These are phyloP conservation scores for Pelobates fuscus DNA, from an alignment of 2,113 vertebrate species.

Conservation along the genomic window DNA sequence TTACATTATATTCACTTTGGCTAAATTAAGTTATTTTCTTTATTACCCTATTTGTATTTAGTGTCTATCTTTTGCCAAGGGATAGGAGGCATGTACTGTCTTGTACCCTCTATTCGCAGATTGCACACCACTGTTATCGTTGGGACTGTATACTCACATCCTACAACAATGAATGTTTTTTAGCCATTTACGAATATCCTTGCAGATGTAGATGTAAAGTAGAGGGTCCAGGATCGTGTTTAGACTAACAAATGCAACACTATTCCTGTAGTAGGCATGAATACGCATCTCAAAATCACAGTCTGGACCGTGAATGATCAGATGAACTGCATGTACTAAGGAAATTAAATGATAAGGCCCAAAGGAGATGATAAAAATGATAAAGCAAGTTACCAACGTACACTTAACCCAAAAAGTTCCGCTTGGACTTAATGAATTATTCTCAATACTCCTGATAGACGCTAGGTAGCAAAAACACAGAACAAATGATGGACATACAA, in stretches of 20 bases:
- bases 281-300: not conserved
- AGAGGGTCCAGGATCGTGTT: not conserved
- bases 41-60: too few species aligned
- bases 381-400: not conserved
- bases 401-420: not conserved
- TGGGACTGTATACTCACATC: not conserved
- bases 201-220: not conserved
- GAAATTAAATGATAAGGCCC: not conserved
- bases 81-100: too few species aligned
- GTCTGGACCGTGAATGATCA: not conserved
- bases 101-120: not conserved
- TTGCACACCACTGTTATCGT: not conserved
- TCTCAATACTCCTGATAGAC: not conserved
- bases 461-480: constrained; percentile 33
- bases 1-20: too few species aligned
- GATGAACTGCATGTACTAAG: not conserved
- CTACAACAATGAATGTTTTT: not conserved
- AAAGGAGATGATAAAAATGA: not conserved
- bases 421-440: not conserved
- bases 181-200: constrained; percentile 28
- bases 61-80: too few species aligned
- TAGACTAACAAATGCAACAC: not conserved
- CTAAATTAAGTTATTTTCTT: too few species aligned
- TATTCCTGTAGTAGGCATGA: constrained; percentile 1
- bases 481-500: constrained; percentile 30